A percentile compares a stretch with the other conserved stretches of the same genome.
These are phyloP conservation scores for Microdon myrmicae DNA, from an alignment of 2,888 invertebrate genomes.

Conservation along the genomic window DNA sequence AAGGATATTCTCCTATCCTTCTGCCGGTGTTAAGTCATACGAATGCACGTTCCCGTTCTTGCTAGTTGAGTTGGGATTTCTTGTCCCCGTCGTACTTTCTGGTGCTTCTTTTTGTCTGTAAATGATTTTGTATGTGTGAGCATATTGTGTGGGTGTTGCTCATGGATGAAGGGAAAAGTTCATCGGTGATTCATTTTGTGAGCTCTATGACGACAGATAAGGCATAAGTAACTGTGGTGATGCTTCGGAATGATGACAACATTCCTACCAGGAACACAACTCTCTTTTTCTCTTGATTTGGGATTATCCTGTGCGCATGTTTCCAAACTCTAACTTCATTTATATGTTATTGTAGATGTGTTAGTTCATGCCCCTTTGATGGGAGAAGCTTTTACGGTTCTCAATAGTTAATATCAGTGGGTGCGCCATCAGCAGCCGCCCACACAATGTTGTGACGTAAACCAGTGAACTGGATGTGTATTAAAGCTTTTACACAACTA, in stretches of 20 bases:
- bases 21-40: conserved; percentile 38
- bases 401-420: conserved; percentile 57
- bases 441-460: conserved; percentile 67
- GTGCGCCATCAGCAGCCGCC: conserved; percentile 67
- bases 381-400: conserved; percentile 45
- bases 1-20: conserved; percentile 46
- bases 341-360: conserved; percentile 10
- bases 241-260: conserved; percentile 45
- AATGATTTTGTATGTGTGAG: conserved; percentile 8
- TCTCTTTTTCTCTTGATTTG: neutral
- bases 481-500: no score
- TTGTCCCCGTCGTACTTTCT: neutral
- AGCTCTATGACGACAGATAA: conserved; percentile 41
- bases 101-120: neutral
- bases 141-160: conserved; percentile 41
- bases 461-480: conserved; percentile 54
- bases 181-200: conserved; percentile 36
- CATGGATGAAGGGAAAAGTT: conserved; percentile 33
- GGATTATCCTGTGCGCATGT: conserved; percentile 24
- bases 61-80: no score
- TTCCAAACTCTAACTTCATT: conserved; percentile 27
- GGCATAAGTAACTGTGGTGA: conserved; percentile 32
- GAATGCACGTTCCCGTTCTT: conserved; percentile 6
- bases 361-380: neutral
- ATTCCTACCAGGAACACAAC: conserved; percentile 25